phyloP scores from a whole-genome alignment of 2,888 invertebrate genomes.

The Eretmocerus hayati region DNA sequence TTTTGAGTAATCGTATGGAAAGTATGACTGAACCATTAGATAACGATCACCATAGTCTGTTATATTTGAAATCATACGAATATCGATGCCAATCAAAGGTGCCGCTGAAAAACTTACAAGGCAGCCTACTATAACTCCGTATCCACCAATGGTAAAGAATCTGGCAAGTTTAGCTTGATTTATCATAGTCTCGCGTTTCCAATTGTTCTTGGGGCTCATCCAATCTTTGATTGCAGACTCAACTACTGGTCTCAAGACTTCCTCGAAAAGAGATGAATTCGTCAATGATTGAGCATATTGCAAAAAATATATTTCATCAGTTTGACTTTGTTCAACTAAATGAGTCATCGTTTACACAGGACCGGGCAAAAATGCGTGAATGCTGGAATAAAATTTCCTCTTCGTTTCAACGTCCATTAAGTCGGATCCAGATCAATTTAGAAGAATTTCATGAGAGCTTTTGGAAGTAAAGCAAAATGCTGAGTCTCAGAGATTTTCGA shows the following conservation, averaged over 20 bases:
- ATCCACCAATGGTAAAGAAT: not conserved
- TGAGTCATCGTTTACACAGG: too few species aligned
- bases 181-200: not conserved
- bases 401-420: too few species aligned
- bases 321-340: too few species aligned
- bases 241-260: constrained; percentile 1
- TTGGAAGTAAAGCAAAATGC: too few species aligned
- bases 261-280: not conserved
- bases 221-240: not conserved
- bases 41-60: not conserved
- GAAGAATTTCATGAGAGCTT: too few species aligned
- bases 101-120: not conserved
- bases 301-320: too few species aligned
- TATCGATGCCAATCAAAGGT: not conserved
- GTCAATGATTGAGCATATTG: too few species aligned
- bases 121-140: not conserved
- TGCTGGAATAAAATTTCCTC: too few species aligned
- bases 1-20: not conserved
- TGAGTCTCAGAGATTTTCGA: too few species aligned
- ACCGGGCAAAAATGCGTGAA: too few species aligned
- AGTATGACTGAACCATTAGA: not conserved
- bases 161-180: not conserved
- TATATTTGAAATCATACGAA: not conserved
- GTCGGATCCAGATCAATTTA: too few species aligned
- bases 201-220: not conserved